Evolutionary conservation across 2,113 vertebrate genomes (phyloP), one percentile per base, ranked within the genome.

Genomic region (Vidua macroura): DNA sequence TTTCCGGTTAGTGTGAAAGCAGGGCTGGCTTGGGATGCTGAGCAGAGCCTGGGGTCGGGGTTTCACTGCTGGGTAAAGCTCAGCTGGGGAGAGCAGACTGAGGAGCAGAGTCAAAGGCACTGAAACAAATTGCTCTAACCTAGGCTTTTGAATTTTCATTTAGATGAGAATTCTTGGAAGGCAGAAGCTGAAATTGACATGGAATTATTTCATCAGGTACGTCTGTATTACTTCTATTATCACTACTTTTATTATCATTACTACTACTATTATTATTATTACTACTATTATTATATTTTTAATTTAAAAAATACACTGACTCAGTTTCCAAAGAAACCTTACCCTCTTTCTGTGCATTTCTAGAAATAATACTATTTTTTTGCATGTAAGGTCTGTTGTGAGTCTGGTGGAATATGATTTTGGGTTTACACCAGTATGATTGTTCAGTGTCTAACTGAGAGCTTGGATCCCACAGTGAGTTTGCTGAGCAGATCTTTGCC

Each of bases 201-300:
- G 99, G 99, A 99, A 95, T 97, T 99, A 84, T 99, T 99, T 98
- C 99, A 99, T 97, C 99, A 99, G 99, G 99, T 99, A 98, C 58
- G 96, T 81, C 6, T 64, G 51, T 20, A 13, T 48, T 94, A 9
- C 46, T 74, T 2, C 28, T 67, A 10, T 25, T 73, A 51, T 25
- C 67, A 17, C 9, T 68, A 6, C 8, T 46, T 1, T 6, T 44
- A 3, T 4, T 35, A 9, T 5, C 33, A 15, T 2, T 59, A 19
- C 11, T 70, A 15, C 2, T 33, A 9, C 1, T 63, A 19, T 7
- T 68, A 8, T 15, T 41, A n/a, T 3, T 51, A 37, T 5, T 59
- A 4, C 10, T 62, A 10, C 2, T 31, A 13, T 20, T 33, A 11
- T 17, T 21, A 9, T 48, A 11, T 28, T 56, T 70, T 63, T 55